Evolutionary conservation across 1,140 invertebrate genomes (phyloP).

Genomic region (Calephelis nemesis): DNA sequence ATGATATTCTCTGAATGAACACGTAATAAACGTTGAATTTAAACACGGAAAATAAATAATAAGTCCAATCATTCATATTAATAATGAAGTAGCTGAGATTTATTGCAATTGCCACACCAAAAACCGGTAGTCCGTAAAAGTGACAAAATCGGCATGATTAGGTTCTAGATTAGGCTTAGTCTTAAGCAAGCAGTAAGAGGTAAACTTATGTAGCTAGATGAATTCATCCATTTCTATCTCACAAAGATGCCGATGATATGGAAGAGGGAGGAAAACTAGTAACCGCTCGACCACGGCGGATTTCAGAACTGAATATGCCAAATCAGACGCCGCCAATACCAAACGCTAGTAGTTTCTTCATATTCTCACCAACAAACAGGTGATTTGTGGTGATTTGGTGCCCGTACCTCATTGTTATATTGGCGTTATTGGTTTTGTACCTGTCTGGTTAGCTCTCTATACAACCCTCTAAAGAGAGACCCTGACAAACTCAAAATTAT

Average conservation of each 20-base stretch:
- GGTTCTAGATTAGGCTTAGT: conserved; percentile 18
- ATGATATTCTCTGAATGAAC: no score
- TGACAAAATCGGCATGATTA: conserved; percentile 36
- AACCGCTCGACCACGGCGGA: conserved; percentile 90
- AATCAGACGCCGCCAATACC: conserved; percentile 97
- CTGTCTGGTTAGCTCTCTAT: not conserved
- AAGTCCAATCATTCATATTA: no score
- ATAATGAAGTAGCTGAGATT: not conserved
- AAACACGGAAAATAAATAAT: no score
- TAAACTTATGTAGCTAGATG: conserved; percentile 27
- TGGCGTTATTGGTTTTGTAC: conserved; percentile 34
- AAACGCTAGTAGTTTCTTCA: conserved; percentile 95
- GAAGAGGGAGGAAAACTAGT: conserved; percentile 82
- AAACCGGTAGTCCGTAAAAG: not conserved
- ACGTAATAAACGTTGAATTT: no score
- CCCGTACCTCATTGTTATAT: conserved; percentile 72
- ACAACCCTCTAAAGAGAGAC: not conserved
- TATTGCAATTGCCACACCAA: not conserved
- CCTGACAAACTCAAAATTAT: conserved; percentile 35
- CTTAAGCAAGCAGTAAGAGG: conserved; percentile 20
- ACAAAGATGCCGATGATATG: conserved; percentile 71
- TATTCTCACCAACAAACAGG: conserved; percentile 97
- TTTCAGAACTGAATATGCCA: conserved; percentile 93
- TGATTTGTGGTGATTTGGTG: conserved; percentile 79
- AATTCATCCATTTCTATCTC: conserved; percentile 52